Evolutionary conservation across 2,888 invertebrate species (phyloP), one percentile per base, ranked within the genome.

Genomic region (Polymixis flavicincta): DNA sequence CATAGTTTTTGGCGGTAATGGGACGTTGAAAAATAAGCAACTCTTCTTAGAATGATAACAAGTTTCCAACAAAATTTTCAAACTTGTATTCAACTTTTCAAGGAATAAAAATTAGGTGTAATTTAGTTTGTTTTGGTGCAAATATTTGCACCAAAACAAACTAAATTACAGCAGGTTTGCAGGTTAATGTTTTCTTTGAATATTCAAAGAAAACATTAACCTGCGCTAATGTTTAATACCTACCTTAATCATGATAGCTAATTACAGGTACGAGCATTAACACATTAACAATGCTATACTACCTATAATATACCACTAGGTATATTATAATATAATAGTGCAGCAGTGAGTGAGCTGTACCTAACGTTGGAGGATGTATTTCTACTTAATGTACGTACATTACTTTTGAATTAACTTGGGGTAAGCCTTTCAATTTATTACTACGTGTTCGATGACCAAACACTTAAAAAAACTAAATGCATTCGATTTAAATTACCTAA

Each of bases 191-290:
- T n/a, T n/a, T n/a, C n/a, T n/a, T n/a, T n/a, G n/a, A n/a, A n/a
- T n/a, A 13, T 64, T n/a, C n/a, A 52, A 64, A 50, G 14, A 55
- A 69, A 70, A n/a, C 22, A 8, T 57, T 28, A 14, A 65, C 6
- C 50, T n/a, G 42, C 28, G 59, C 64, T 64, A 28, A 55, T 69
- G 74, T 25, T 42, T 74, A 37, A 28, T 67, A 60, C 69, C 55
- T 55, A 60, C 74, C 55, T 55, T 71, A 71, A 76, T 80, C 67
- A 63, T 50, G 22, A 50, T 52, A 11, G 32, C 37, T 66, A 66
- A 79, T 61, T 37, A 79, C n/a, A 57, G 25, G 8, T 55, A n/a
- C 19, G 28, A 55, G 61, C 48, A 61, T 52, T 66, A 73, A 59
- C 22, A 14, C 65, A 59, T 54, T 22, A 67, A 76, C 28, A n/a